Conservation (phyloP, 2,113 vertebrate genomes). For the Mionectes macconnelli region DNA sequence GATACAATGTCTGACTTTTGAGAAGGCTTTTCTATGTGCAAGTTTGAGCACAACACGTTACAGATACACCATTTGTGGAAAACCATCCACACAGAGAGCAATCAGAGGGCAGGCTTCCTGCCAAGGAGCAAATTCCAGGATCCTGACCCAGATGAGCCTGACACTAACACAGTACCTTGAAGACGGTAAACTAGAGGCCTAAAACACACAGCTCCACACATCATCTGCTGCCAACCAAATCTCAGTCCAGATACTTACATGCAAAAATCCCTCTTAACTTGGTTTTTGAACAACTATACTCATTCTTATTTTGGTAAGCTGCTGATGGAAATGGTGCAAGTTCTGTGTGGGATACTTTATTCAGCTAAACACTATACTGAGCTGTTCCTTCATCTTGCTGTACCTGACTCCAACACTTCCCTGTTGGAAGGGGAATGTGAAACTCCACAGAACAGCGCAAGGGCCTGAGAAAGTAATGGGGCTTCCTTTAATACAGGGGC, state of each 20-base stretch:
- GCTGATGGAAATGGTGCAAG: not conserved
- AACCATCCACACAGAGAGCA: not conserved
- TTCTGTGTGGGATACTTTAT: not conserved
- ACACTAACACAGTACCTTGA: not conserved
- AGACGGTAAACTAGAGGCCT: not conserved
- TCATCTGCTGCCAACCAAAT: not conserved
- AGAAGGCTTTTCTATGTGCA: not conserved
- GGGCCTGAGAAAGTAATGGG: not conserved
- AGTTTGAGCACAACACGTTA: not conserved
- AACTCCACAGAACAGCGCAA: not conserved
- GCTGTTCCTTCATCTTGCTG: not conserved
- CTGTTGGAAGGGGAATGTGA: not conserved
- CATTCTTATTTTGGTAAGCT: not conserved
- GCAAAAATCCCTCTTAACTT: not conserved
- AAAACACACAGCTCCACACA: fast-evolving
- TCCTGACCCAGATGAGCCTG: not conserved
- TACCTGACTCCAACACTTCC: not conserved
- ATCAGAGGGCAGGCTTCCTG: not conserved
- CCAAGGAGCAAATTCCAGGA: not conserved
- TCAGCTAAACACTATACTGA: not conserved
- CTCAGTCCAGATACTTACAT: not conserved
- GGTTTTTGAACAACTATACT: not conserved
- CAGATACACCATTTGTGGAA: not conserved
- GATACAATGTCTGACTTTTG: not conserved
- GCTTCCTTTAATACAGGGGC: not conserved